Evolutionary conservation across 2,113 vertebrate genomes (phyloP), one percentile per base, ranked within the genome.

Genomic region (Proteles cristata): DNA sequence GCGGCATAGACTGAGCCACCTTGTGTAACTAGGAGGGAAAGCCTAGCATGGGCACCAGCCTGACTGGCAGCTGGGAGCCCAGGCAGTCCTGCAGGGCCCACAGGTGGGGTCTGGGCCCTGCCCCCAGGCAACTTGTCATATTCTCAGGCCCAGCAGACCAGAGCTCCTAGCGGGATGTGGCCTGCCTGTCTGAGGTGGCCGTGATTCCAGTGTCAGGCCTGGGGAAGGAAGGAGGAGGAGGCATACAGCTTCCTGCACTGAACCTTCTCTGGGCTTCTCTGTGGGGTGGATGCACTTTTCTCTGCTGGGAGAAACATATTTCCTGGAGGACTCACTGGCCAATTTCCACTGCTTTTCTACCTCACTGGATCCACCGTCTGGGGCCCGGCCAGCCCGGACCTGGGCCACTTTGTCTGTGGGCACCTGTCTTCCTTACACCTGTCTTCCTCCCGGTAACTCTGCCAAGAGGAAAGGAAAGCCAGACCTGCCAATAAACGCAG

Each of bases 1-100:
- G 26, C 2, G 8, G 43, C 4, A 16, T 0, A 4, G 35, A 16
- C 4, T 5, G 76, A 81, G 66, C 23, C 4, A 7, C 8, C 11
- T 9, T 12, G 31, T 45, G 31, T 1, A 7, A 8, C 7, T 3
- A 2, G 45, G 69, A n/a, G 6, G 26, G 61, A 19, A 21, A 48
- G 28, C 10, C 0, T 3, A 23, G 21, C 23, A 2, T 26, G 68
- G 69, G 48, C 15, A 33, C 28, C 9, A 28, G 10, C 11, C 26
- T 63, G 43, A 28, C 15, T 3, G 1, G 53, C 11, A 14, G 12
- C 4, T 0, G 4, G n/a, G 66, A 50, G 39, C 12, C 0, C 0
- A 5, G 1, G n/a, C 1, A 1, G 43, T 17, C 77, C 65, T 10
- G 26, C 1, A 1, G 25, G 63, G 14, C 4, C 2, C 19, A 5